phyloP scores from a whole-genome alignment of 1,140 invertebrate genomes.

The Drosophila virilis region DNA sequence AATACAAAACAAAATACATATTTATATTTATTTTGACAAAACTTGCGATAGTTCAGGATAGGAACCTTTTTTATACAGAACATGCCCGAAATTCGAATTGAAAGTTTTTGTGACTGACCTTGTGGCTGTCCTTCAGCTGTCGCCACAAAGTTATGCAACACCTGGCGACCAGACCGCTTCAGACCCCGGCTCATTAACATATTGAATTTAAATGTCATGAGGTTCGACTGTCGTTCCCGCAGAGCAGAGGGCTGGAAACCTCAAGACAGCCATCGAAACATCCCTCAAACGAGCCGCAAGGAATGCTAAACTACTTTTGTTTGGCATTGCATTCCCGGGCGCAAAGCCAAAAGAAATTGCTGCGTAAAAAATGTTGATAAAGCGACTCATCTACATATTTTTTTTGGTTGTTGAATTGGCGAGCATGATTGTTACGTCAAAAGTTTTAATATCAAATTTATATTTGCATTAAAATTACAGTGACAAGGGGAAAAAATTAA shows the following conservation, averaged over 20 bases:
- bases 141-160: slow-evolving; percentile 36
- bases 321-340: slow-evolving; percentile 63
- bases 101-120: slow-evolving; percentile 53
- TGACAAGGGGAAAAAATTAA: background rate
- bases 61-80: no score
- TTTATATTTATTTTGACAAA: no score
- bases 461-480: slow-evolving; percentile 54
- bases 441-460: slow-evolving; percentile 33
- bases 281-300: slow-evolving; percentile 65
- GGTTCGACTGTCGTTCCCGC: slow-evolving; percentile 1
- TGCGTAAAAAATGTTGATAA: slow-evolving; percentile 30
- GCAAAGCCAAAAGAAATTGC: slow-evolving; percentile 43
- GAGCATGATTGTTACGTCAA: slow-evolving; percentile 67
- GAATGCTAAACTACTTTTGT: slow-evolving; percentile 72
- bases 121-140: slow-evolving; percentile 42
- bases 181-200: slow-evolving; percentile 64
- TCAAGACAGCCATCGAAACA: slow-evolving; percentile 43
- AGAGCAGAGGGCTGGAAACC: slow-evolving; percentile 4
- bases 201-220: slow-evolving; percentile 77
- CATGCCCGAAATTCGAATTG: no score
- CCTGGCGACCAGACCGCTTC: slow-evolving; percentile 37
- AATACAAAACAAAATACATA: no score
- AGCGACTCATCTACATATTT: slow-evolving; percentile 61
- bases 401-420: slow-evolving; percentile 47
- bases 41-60: no score